Evolutionary conservation across 2,797 vertebrate species (phyloP).

Genomic region (Scyliorhinus canicula): DNA sequence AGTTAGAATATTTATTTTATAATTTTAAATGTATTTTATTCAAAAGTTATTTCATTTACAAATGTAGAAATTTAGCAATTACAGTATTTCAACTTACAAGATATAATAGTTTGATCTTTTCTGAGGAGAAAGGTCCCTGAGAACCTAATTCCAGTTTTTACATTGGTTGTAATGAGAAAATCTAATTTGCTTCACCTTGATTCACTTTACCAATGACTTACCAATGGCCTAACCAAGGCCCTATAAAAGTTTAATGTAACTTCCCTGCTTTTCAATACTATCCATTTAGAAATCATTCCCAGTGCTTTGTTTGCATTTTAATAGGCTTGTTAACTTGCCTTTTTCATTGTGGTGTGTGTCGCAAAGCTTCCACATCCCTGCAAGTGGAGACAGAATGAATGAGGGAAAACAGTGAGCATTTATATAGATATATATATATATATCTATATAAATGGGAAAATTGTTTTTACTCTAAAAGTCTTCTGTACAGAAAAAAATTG

Average conservation of each 20-base stretch:
- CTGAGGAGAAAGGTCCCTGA: too few relatives aligned
- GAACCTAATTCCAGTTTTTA: too few relatives aligned
- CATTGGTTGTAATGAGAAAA: too few relatives aligned
- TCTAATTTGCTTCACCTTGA: too few relatives aligned
- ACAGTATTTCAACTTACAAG: too few relatives aligned
- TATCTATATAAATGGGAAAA: not conserved
- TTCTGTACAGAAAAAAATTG: not conserved
- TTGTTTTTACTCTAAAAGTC: not conserved
- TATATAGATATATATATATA: not conserved
- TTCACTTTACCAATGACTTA: too few relatives aligned
- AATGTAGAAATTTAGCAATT: too few relatives aligned
- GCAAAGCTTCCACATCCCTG: not conserved
- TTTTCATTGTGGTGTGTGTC: not conserved
- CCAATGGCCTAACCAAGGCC: not conserved
- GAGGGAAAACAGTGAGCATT: not conserved
- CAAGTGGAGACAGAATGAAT: constrained; percentile 6
- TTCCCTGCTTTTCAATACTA: not conserved
- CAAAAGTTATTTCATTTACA: too few relatives aligned
- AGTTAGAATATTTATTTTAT: too few relatives aligned
- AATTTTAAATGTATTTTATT: too few relatives aligned
- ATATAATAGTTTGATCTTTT: too few relatives aligned
- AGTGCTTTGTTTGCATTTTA: not conserved
- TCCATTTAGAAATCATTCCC: not conserved
- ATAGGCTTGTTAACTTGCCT: not conserved
- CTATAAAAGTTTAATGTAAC: not conserved